These are phyloP conservation scores for Andrena bucephala DNA, from an alignment of 2,888 invertebrate species.

Conservation along the genomic window DNA sequence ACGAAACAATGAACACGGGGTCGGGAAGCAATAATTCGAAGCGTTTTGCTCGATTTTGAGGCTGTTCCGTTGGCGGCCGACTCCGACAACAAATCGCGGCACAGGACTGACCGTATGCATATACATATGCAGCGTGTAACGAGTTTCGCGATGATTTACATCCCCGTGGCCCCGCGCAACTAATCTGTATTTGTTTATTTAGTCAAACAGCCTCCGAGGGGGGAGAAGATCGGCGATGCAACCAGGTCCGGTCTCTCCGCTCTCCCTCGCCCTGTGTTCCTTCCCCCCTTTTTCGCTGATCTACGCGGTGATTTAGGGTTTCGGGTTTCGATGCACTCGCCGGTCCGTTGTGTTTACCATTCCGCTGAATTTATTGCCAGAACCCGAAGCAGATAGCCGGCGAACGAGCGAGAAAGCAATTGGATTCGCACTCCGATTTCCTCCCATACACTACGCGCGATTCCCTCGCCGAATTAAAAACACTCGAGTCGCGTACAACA, in stretches of 20 bases:
- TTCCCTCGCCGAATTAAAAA: constrained; percentile 32
- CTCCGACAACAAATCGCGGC: constrained; percentile 54
- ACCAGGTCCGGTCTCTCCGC: constrained; percentile 25
- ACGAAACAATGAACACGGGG: constrained; percentile 40
- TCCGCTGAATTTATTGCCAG: constrained; percentile 80
- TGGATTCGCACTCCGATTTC: constrained; percentile 67
- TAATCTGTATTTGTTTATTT: constrained; percentile 85
- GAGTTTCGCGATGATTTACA: constrained; percentile 83
- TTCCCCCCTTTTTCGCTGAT: constrained; percentile 56
- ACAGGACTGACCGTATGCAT: constrained; percentile 41
- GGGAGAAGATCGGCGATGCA: constrained; percentile 70
- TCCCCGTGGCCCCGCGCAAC: constrained; percentile 75
- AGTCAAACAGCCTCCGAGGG: constrained; percentile 74
- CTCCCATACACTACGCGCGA: constrained; percentile 1
- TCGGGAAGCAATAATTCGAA: constrained; percentile 48
- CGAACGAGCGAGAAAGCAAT: constrained; percentile 65
- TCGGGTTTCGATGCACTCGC: constrained; percentile 82
- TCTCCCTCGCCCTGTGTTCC: neutral
- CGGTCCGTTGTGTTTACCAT: constrained; percentile 79
- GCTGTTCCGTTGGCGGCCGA: constrained; percentile 33
- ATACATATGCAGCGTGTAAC: constrained; percentile 76
- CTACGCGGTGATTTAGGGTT: constrained; percentile 82
- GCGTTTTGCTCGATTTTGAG: constrained; percentile 40
- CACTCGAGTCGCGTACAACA: neutral
- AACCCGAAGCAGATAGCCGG: constrained; percentile 69